Evolutionary conservation across 2,797 vertebrate genomes (phyloP), one percentile per base, ranked within the genome.

Genomic region (Aplochiton taeniatus): DNA sequence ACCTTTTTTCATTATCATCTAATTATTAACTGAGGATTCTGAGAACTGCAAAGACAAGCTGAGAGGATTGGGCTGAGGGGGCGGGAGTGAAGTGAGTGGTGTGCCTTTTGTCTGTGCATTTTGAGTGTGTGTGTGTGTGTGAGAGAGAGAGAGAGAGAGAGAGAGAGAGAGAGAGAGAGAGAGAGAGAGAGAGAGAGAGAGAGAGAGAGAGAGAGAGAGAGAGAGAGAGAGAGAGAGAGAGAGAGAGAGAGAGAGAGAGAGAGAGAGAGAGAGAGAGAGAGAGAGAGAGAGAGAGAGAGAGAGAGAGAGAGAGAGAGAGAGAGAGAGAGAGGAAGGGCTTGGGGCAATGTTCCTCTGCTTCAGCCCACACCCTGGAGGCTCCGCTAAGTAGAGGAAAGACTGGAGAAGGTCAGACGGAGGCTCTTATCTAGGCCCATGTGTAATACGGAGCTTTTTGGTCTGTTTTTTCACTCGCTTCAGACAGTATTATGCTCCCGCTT

Each of bases 21-120:
- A 91, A 90, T 91, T 89, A 90, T 91, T 90, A 88, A 91, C 88
- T 65, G 75, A 86, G 79, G 76, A 85, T 87, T 87, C 83, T 72
- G 72, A 85, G 85, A 86, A 81, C 82, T 58, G 77, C 70, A 79
- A 85, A 83, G 74, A 68, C 67, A 69, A 79, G 69, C 71, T 61
- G 73, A 75, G 79, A 74, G 47, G 69, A 59, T 58, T 66, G 50
- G 43, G 58, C 16, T 43, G 19, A 8, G 50, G 18, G 47, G 42
- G 56, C 16, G 19, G 41, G 43, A 10, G 41, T 12, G 56, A 45
- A 9, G 44, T 41, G 14, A 11, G 19, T 58, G 43, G 58, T 66
- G 66, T 66, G 13, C 72, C 41, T 74, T 66, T 63, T 68, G 48
- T 52, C 62, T 58, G 19, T 13, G 19, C 3, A 16, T 78, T 78